phyloP scores from a whole-genome alignment of 2,797 vertebrate species.

The Galagoides demidoff region DNA sequence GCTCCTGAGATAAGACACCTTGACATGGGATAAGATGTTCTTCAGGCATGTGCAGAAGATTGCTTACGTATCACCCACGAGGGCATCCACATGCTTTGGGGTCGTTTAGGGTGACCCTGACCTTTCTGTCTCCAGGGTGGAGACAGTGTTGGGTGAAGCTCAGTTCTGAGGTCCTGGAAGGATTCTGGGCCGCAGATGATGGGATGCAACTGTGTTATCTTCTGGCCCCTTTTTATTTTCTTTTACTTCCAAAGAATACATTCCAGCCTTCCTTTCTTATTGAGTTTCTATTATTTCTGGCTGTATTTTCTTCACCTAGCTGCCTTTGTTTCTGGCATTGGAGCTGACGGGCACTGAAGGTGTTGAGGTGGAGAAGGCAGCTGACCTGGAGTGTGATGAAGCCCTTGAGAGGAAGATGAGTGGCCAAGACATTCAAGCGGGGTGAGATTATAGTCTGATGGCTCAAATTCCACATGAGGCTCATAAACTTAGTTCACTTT shows the following conservation, averaged over 20 bases:
- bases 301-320: background rate
- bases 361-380: background rate
- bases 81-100: background rate
- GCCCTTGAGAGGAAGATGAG: background rate
- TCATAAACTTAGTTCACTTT: constrained; percentile 31
- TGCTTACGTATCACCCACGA: background rate
- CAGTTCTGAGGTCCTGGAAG: background rate
- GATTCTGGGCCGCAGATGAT: background rate
- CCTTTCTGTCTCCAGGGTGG: background rate
- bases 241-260: background rate
- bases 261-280: background rate
- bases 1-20: background rate
- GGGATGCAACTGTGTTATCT: background rate
- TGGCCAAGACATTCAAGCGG: constrained; percentile 25
- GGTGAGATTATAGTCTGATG: background rate
- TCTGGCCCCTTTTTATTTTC: background rate
- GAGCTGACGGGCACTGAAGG: background rate
- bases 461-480: background rate
- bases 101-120: background rate
- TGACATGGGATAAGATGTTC: background rate
- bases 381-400: background rate
- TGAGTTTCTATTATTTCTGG: constrained; percentile 44
- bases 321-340: constrained; percentile 33
- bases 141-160: background rate
- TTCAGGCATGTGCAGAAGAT: background rate